Evolutionary conservation across 2,888 invertebrate species (phyloP).

Genomic region (Thyatira batis): DNA sequence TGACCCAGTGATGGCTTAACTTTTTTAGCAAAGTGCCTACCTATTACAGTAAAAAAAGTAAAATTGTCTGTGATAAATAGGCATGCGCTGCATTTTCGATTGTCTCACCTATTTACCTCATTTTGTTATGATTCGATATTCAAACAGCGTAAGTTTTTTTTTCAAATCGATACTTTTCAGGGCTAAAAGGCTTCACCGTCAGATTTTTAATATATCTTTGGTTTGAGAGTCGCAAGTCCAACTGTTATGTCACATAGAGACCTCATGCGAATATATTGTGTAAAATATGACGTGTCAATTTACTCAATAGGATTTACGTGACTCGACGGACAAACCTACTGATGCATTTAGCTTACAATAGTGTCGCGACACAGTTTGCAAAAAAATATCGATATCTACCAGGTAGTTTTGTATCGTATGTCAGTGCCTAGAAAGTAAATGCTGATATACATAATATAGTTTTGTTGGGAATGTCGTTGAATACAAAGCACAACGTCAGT

Average conservation of each 20-base stretch:
- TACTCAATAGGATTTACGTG: constrained; percentile 37
- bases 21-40: no score
- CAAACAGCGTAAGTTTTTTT: not conserved
- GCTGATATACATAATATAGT: not conserved
- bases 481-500: no score
- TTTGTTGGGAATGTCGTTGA: not conserved
- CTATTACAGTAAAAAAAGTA: no score
- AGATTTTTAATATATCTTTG: not conserved
- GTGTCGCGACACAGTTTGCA: constrained; percentile 12
- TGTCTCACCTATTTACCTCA: no score
- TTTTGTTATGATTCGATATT: not conserved
- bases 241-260: constrained; percentile 32
- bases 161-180: not conserved
- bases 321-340: constrained; percentile 20
- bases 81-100: no score
- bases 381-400: constrained; percentile 2
- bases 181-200: not conserved
- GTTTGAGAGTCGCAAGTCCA: constrained; percentile 9
- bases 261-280: constrained; percentile 27
- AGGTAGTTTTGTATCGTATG: not conserved
- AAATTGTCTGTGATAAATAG: no score
- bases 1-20: no score
- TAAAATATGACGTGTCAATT: constrained; percentile 37
- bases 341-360: constrained; percentile 22
- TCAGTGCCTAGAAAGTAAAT: not conserved